phyloP scores from a whole-genome alignment of 1,140 invertebrate genomes.

The Leptestheria dahalacensis region DNA sequence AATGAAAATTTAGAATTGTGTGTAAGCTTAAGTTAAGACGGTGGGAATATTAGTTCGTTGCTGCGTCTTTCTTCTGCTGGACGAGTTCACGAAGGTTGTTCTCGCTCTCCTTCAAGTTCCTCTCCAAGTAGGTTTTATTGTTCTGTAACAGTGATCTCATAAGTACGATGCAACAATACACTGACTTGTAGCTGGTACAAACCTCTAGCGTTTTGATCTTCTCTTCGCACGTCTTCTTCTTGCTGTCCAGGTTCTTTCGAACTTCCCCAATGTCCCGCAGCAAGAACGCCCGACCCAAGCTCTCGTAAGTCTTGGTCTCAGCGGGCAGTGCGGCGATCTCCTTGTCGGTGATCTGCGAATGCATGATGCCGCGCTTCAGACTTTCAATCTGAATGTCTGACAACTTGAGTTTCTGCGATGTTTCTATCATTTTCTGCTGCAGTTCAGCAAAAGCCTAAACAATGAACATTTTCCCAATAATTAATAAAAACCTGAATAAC shows the following conservation, averaged over 20 bases:
- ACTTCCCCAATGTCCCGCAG: conserved; percentile 47
- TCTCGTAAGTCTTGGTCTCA: conserved; percentile 52
- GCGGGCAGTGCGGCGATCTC: conserved; percentile 34
- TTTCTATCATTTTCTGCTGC: conserved; percentile 66
- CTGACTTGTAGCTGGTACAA: not conserved
- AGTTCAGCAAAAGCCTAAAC: conserved; percentile 61
- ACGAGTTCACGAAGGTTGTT: conserved; percentile 73
- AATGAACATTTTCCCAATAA: conserved; percentile 2
- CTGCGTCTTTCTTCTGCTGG: conserved; percentile 41
- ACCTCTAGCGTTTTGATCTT: conserved; percentile 57
- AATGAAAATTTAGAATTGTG: not conserved
- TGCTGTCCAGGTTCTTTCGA: conserved; percentile 42
- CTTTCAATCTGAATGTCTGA: conserved; percentile 62
- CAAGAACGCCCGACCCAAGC: conserved; percentile 71
- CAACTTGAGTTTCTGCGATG: conserved; percentile 58
- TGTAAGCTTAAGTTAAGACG: not conserved
- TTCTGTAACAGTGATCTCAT: conserved; percentile 30
- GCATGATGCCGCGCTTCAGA: conserved; percentile 47
- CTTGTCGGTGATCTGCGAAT: conserved; percentile 50
- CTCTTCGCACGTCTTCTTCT: conserved; percentile 41
- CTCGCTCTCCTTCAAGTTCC: conserved; percentile 65
- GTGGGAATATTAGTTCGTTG: not conserved
- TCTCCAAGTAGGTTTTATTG: conserved; percentile 57
- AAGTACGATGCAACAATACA: conserved; percentile 11
- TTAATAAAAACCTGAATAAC: too few relatives aligned